phyloP scores from a whole-genome alignment of 2,888 invertebrate genomes.

The Eubasilissa splendida region DNA sequence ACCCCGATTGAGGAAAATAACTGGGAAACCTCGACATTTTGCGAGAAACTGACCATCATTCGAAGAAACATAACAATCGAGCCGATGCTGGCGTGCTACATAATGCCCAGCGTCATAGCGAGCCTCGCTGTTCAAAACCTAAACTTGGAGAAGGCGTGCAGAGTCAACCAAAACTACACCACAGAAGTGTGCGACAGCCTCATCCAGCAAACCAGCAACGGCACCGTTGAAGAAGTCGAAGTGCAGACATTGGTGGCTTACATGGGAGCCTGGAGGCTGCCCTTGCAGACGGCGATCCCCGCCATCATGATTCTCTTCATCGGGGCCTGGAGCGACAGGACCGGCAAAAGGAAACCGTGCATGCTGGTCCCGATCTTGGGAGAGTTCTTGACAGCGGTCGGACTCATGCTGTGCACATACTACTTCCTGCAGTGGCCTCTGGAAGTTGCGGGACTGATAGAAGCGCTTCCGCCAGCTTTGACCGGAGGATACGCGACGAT shows the following conservation, averaged over 20 bases:
- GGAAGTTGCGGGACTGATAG: slow-evolving; percentile 71
- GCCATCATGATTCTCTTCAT: slow-evolving; percentile 73
- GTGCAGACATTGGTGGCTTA: slow-evolving; percentile 69
- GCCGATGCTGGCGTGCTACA: slow-evolving; percentile 75
- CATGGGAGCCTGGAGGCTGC: slow-evolving; percentile 72
- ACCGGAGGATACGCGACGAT: slow-evolving; percentile 74
- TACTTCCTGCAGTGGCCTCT: slow-evolving; percentile 74
- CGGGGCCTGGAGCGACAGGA: slow-evolving; percentile 77
- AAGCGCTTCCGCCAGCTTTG: slow-evolving; percentile 72
- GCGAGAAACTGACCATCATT: slow-evolving; percentile 73
- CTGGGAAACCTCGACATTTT: slow-evolving; percentile 63
- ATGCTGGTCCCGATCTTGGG: slow-evolving; percentile 74
- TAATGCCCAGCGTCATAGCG: slow-evolving; percentile 71
- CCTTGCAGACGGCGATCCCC: slow-evolving; percentile 73
- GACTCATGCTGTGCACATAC: slow-evolving; percentile 71
- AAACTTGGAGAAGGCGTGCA: slow-evolving; percentile 74
- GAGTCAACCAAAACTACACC: slow-evolving; percentile 69
- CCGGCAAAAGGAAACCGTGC: slow-evolving; percentile 73
- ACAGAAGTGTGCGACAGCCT: slow-evolving; percentile 70
- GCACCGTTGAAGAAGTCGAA: slow-evolving; percentile 64
- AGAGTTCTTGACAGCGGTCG: slow-evolving; percentile 70
- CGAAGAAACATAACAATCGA: slow-evolving; percentile 71
- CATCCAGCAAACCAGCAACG: slow-evolving; percentile 64
- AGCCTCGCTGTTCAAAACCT: slow-evolving; percentile 69
- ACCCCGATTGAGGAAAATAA: slow-evolving; percentile 8